Conservation (phyloP, 1,140 invertebrate species). For the Heterodera schachtii region DNA sequence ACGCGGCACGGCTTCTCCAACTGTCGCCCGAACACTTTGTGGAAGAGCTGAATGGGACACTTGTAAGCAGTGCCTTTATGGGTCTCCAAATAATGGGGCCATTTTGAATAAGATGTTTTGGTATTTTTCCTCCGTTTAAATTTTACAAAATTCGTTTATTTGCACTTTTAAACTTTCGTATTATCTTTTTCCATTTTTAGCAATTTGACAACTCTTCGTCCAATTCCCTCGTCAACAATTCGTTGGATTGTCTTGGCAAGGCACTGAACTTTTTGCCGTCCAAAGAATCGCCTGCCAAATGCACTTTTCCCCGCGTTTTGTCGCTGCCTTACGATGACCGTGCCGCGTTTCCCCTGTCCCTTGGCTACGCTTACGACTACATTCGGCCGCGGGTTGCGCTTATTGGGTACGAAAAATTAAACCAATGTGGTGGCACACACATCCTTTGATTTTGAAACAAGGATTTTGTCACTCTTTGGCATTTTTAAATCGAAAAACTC, state of each 20-base stretch:
- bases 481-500: too few relatives aligned
- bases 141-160: neutral
- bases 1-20: constrained; percentile 75
- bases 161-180: neutral
- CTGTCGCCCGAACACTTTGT: constrained; percentile 81
- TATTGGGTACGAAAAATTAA: constrained; percentile 74
- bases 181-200: neutral
- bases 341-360: constrained; percentile 86
- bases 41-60: constrained; percentile 78
- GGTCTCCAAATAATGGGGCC: too few relatives aligned
- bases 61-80: neutral
- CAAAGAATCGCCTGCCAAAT: neutral
- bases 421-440: neutral
- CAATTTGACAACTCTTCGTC: constrained; percentile 35
- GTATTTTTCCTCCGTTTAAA: too few relatives aligned
- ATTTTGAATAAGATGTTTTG: too few relatives aligned
- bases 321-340: constrained; percentile 72
- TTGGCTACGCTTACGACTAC: constrained; percentile 85
- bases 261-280: constrained; percentile 75
- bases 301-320: constrained; percentile 64
- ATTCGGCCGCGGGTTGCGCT: constrained; percentile 76
- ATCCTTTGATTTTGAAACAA: too few relatives aligned
- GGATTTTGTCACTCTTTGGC: too few relatives aligned
- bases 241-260: constrained; percentile 10
- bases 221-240: constrained; percentile 36